Base-by-base conservation (phyloP, 2,797 vertebrate species). In the Dendrocincla fuliginosa region DNA sequence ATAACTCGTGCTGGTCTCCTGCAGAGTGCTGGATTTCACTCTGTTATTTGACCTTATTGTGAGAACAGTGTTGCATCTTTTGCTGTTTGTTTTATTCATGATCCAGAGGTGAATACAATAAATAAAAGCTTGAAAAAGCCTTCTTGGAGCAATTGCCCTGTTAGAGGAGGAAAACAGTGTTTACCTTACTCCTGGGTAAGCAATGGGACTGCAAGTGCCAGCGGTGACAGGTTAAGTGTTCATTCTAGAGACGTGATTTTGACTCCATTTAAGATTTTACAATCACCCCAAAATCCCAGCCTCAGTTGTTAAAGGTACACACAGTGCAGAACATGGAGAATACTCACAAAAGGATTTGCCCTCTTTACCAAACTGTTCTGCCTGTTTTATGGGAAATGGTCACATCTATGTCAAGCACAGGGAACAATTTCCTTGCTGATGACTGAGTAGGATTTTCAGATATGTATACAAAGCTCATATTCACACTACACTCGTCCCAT, bases 1-100 rank as follows among this genome's bases (percentile, higher is more conserved):
- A 50, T 88, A 76, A 85, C 92, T 95, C 8, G 11, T 28, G 63
- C 1, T 87, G 80, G 94, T 77, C 90, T 94, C 89, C 95, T 87
- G 70, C 77, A 84, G 82, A 53, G 80, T 7, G 56, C 20, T 94
- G 85, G 52, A 89, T 94, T 93, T 91, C 89, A 90, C 83, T 93
- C 77, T 39, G 79, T 96, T 93, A 67, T 90, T 94, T 95, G 94
- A 94, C 95, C 94, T 94, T 91, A 93, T 76, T 56, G 70, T 41
- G 50, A 83, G 70, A 96, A 75, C 60, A 84, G 44, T 6, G 46
- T 82, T 96, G 85, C 89, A 60, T 95, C 77, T 93, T 95, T 91
- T 84, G 76, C 33, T 60, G 27, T 91, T 96, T 91, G 85, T 93
- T 97, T 97, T 97, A 96, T 97, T 96, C 94, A 94, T 96, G 94